Base-by-base conservation (phyloP, 2,113 vertebrate species). In the Pterocles gutturalis region DNA sequence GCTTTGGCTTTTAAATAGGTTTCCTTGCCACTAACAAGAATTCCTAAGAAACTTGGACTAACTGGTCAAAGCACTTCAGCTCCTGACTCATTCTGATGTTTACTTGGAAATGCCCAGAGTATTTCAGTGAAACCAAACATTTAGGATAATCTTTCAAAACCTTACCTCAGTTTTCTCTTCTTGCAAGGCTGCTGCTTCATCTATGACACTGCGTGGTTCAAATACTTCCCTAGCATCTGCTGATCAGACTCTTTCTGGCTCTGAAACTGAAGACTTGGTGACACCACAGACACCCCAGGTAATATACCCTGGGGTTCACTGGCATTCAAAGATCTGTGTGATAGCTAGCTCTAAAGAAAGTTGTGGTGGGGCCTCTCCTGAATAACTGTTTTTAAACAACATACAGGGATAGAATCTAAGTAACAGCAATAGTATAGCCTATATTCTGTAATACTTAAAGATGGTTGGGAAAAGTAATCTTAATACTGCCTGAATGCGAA, bases 191-290 rank as follows among this genome's bases (percentile, higher is more conserved):
- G 58, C 97, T 93, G 5, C 97, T 96, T 92, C 98, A 92, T 80
- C 98, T 7, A 41, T 97, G 90, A 89, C 94, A 4, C 64, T 96
- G 62, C 95, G 95, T 89, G 95, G 91, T 83, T 97, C 98, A 88
- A 96, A 92, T 90, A 97, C 97, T 93, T 98, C 97, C 77, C 88
- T 98, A 51, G 91, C 96, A 83, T 96, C 96, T 95, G 90, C 97
- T 49, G 96, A 98, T 73, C 98, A 67, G 17, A 70, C 96, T 81
- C 96, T 98, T 84, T 97, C 97, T 13, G 95, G 89, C 78, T 97
- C 97, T 75, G 98, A 98, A 95, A 70, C 98, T 28, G 98, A 98
- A 13, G 95, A 98, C 25, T 94, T 98, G 83, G 95, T 97, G 70
- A 78, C 97, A 49, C 96, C 96, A 70, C 94, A 97, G 89, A 41